Evolutionary conservation across 2,113 vertebrate species (phyloP).

Genomic region (Pseudopodoces humilis): DNA sequence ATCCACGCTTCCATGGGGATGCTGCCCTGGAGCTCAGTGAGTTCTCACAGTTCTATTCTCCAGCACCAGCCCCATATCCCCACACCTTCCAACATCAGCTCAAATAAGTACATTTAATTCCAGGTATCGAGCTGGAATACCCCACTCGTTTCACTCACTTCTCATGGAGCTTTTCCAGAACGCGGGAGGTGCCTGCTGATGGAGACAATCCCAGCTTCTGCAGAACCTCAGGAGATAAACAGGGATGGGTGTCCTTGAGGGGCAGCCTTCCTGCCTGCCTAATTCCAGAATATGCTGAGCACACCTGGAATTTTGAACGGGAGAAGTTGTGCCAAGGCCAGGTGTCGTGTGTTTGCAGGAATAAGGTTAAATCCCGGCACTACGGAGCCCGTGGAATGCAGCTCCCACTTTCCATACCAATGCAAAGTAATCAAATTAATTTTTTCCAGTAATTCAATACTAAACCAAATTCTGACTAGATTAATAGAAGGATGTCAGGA

Average conservation of each 20-base stretch:
- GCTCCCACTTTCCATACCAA: not conserved
- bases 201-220: not conserved
- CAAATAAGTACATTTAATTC: not conserved
- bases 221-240: not conserved
- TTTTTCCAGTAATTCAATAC: not conserved
- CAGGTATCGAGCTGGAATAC: not conserved
- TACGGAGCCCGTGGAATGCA: not conserved
- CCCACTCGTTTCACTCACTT: not conserved
- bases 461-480: not conserved
- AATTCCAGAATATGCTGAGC: not conserved
- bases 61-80: not conserved
- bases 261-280: not conserved
- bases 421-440: not conserved
- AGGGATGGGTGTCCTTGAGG: not conserved
- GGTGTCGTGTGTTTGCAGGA: not conserved
- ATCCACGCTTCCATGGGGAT: not conserved
- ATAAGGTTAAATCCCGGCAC: accelerated
- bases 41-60: not conserved
- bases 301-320: not conserved
- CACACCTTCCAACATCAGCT: accelerated
- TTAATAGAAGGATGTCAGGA: not conserved
- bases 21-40: not conserved
- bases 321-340: not conserved
- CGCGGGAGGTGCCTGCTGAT: accelerated
- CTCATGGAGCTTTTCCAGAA: not conserved